Base-by-base conservation (phyloP, 2,888 invertebrate genomes). In the Megamerina dolium region DNA sequence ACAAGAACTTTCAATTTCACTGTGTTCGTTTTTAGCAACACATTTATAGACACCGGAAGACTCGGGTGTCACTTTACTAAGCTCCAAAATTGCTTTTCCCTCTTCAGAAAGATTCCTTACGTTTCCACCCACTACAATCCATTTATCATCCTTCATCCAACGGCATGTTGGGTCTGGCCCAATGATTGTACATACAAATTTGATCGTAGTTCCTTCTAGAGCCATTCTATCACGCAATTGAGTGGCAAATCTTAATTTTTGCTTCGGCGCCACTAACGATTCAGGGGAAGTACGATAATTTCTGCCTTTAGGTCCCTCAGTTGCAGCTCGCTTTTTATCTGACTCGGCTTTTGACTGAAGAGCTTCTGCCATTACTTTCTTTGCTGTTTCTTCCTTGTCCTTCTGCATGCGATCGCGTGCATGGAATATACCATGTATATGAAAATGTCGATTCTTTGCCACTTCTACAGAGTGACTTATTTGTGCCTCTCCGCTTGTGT, bases 41-140 rank as follows among this genome's bases (percentile, higher is more conserved):
- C 90, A 91, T 19, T 82, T 81, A 61, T 89, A 91, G 56, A 87
- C 83, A n/a, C 86, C 91, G 4, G 83, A 79, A 66, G 87, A 86
- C 47, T 75, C 77, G 0, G 79, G 70, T 2, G 76, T 74, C 1
- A 83, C 82, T 49, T 83, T 78, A 19, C 78, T 65, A 13, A 90
- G 76, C 72, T 89, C 87, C 38, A 90, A 64, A 31, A 82, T 83
- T 18, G 85, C 82, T 46, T 85, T 75, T 9, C 87, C 87, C 58
- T 83, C 82, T 3, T 77, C 72, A 30, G 76, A 78, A 34, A 77
- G 78, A 19, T 78, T 80, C 58, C 73, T 75, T 49, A 78, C 76
- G 46, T 77, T 82, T 5, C 77, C 72, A 55, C 75, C 75, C 43
- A 77, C 73, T 5, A 74, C 72, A 2, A 85, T 52, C 45, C 75